Base-by-base conservation (phyloP, 1,140 invertebrate genomes). In the Drosophila willistoni region DNA sequence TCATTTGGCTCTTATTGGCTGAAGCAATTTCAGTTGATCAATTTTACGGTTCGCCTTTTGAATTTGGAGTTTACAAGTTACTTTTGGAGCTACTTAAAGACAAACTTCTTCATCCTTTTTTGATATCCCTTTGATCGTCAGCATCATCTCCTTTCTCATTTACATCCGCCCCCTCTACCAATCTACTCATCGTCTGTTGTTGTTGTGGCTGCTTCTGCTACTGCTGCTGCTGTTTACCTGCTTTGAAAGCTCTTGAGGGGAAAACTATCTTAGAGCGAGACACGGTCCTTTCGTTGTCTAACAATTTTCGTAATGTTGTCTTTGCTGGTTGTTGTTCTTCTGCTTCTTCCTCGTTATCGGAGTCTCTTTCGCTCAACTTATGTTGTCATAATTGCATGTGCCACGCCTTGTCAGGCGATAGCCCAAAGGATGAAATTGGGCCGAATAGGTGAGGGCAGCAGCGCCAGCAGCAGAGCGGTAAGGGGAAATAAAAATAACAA, bases 401-500 rank as follows among this genome's bases (percentile, higher is more conserved):
- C 68, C 75, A 77, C 76, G 61, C 74, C 62, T 41, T 61, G 13
- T 36, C 73, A 42, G 57, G 73, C 34, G 33, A 25, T 51, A 42
- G 60, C 72, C 79, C 5, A 41, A 56, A 79, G 79, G 44, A 51
- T 51, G 17, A 51, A 51, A 51, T 19, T 51, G 17, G 17, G 17
- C 17, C n/a, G 7, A 2, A 42, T 13, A 9, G 44, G 7, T 14
- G 13, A 4, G n/a, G 5, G n/a, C 6, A 44, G 42, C 7, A 17
- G 42, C 7, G 14, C 1, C 19, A 22, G 19, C 19, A 25, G 22
- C 22, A 25, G 13, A 19, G 44, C 4, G 13, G 44, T 75, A 66
- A 64, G 65, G 68, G 56, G 57, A 82, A 86, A 82, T 85, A 87
- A 86, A 87, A 87, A 86, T 77, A 86, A 87, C 82, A 86, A 82